These are phyloP conservation scores for Aegypius monachus DNA, from an alignment of 2,113 vertebrate genomes.

Conservation along the genomic window DNA sequence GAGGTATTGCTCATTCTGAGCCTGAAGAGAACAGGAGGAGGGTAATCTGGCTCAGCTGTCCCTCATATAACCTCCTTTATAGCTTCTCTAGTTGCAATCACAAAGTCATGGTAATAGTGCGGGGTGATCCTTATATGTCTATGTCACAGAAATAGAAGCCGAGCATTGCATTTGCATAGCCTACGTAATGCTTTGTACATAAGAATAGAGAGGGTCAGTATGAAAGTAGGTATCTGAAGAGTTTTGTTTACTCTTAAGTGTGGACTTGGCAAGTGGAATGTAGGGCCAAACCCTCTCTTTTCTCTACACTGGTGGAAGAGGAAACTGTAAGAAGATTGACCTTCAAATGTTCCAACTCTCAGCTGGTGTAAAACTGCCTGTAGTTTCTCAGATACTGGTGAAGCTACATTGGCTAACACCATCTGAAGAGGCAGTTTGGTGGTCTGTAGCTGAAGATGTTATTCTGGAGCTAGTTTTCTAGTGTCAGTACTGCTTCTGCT, in stretches of 20 bases:
- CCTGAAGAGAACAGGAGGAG: background rate
- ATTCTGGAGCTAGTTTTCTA: background rate
- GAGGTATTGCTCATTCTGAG: background rate
- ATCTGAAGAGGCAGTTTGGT: background rate
- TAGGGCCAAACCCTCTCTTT: background rate
- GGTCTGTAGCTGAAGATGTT: background rate
- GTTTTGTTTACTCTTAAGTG: background rate
- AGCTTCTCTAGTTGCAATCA: background rate
- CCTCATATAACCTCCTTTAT: accelerated
- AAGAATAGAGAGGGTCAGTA: background rate
- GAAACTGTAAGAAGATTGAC: background rate
- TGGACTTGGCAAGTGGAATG: background rate
- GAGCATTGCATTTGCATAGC: accelerated
- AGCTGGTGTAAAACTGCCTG: background rate
- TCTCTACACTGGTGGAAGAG: background rate
- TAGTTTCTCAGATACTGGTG: background rate
- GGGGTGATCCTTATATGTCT: accelerated
- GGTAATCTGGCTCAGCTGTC: background rate
- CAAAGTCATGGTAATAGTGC: accelerated
- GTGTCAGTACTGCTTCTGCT: background rate
- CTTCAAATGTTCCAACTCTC: background rate
- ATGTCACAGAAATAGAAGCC: accelerated
- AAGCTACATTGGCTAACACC: accelerated
- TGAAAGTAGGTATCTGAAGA: background rate
- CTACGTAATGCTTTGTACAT: background rate